These are phyloP conservation scores for Otolemur garnettii DNA, from an alignment of 2,113 vertebrate species.

Conservation along the genomic window DNA sequence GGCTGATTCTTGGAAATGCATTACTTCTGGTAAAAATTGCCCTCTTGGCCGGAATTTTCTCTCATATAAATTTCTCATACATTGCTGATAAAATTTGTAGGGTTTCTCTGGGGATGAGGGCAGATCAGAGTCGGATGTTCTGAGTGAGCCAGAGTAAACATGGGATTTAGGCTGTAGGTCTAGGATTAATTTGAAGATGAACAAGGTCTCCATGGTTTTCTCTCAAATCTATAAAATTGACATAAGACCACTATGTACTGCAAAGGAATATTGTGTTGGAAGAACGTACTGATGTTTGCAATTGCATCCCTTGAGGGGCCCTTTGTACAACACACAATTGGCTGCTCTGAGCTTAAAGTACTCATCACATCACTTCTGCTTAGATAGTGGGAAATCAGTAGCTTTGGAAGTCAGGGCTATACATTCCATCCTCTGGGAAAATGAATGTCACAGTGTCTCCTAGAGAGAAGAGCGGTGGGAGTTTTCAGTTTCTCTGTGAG, in stretches of 20 bases:
- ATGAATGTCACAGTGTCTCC: not conserved
- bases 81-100: not conserved
- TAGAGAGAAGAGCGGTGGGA: not conserved
- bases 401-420: slow-evolving; percentile 35
- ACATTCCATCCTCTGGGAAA: slow-evolving; percentile 40
- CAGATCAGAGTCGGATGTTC: not conserved
- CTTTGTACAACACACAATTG: slow-evolving; percentile 67
- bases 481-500: not conserved
- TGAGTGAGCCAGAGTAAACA: slow-evolving; percentile 45
- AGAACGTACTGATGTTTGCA: slow-evolving; percentile 52
- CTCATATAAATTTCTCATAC: slow-evolving; percentile 10
- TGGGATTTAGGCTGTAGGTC: slow-evolving; percentile 66
- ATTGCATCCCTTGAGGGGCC: not conserved
- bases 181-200: slow-evolving; percentile 73
- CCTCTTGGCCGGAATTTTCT: slow-evolving; percentile 5
- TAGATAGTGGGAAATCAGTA: slow-evolving; percentile 30
- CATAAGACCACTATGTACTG: slow-evolving; percentile 46
- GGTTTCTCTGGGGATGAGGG: slow-evolving; percentile 45
- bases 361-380: slow-evolving; percentile 37
- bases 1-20: slow-evolving; percentile 49
- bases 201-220: slow-evolving; percentile 49
- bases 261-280: slow-evolving; percentile 64
- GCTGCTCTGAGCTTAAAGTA: slow-evolving; percentile 47
- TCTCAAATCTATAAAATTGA: slow-evolving; percentile 75
- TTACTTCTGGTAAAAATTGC: slow-evolving; percentile 37